phyloP scores from a whole-genome alignment of 2,888 invertebrate species.

The Horisme vitalbata region DNA sequence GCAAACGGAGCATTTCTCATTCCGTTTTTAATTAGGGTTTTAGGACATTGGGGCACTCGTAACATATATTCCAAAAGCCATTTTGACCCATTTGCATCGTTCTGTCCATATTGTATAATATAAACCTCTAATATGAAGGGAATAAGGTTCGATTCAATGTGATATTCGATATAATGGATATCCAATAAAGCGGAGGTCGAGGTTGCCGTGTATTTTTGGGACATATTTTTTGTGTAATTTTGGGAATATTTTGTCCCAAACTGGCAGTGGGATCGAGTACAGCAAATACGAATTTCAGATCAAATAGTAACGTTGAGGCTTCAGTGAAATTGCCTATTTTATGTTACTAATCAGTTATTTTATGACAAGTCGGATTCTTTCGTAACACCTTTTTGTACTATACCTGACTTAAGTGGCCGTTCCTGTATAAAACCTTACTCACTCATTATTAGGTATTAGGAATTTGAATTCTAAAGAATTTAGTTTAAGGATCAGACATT shows the following conservation, averaged over 20 bases:
- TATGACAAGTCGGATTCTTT: neutral
- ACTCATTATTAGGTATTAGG: no score
- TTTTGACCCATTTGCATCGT: no score
- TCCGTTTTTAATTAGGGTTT: no score
- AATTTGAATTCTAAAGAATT: no score
- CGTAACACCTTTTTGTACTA: no score
- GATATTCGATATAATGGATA: constrained; percentile 29
- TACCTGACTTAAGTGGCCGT: no score
- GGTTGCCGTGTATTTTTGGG: constrained; percentile 17
- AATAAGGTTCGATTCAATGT: constrained; percentile 8
- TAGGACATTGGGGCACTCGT: no score
- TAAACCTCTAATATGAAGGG: constrained; percentile 7
- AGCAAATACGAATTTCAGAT: constrained; percentile 7
- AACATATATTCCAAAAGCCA: constrained; percentile 3
- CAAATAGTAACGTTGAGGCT: neutral
- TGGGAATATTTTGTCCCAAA: constrained; percentile 18
- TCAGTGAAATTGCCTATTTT: neutral
- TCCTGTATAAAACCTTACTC: no score
- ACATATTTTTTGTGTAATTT: constrained; percentile 28
- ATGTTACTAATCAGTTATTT: neutral
- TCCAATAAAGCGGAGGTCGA: constrained; percentile 26
- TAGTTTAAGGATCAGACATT: no score
- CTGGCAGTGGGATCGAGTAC: neutral
- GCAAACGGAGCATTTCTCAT: no score
- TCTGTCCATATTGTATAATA: neutral